Conservation (phyloP, 2,113 vertebrate species). For the Ovibos moschatus region DNA sequence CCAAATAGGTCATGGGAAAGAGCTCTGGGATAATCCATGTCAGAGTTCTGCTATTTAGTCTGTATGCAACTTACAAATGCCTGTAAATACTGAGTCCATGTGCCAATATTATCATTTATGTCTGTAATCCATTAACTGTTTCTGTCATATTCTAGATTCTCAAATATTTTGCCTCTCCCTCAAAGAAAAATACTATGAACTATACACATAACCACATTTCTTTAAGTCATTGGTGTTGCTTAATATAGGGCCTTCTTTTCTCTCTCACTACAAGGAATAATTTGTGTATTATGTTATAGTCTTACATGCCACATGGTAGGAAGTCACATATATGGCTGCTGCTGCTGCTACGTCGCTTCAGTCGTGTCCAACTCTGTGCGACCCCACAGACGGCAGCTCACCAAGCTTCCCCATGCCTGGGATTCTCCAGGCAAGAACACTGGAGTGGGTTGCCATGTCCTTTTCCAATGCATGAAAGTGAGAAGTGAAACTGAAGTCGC, state of each 20-base stretch:
- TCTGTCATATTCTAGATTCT: background rate
- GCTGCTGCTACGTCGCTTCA: no score
- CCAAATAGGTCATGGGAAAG: background rate
- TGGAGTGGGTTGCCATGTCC: no score
- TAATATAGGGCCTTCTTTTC: background rate
- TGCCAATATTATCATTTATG: background rate
- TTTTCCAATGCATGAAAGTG: no score
- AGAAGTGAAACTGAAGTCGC: no score
- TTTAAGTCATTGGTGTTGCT: background rate
- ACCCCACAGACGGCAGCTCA: no score
- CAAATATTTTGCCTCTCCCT: background rate
- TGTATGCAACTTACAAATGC: background rate
- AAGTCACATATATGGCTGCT: no score
- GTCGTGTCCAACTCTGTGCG: no score
- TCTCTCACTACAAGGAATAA: background rate
- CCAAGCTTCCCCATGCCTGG: no score
- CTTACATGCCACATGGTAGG: background rate
- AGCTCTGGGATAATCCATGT: background rate
- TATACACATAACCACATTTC: background rate
- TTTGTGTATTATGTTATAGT: background rate
- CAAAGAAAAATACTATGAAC: background rate
- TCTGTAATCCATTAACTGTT: background rate
- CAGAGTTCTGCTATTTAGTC: background rate
- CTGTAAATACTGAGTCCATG: background rate
- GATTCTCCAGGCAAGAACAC: no score